A percentile compares a stretch with the other conserved stretches of the same genome.
phyloP scores from a whole-genome alignment of 2,113 vertebrate genomes.

The Strigops habroptila region DNA sequence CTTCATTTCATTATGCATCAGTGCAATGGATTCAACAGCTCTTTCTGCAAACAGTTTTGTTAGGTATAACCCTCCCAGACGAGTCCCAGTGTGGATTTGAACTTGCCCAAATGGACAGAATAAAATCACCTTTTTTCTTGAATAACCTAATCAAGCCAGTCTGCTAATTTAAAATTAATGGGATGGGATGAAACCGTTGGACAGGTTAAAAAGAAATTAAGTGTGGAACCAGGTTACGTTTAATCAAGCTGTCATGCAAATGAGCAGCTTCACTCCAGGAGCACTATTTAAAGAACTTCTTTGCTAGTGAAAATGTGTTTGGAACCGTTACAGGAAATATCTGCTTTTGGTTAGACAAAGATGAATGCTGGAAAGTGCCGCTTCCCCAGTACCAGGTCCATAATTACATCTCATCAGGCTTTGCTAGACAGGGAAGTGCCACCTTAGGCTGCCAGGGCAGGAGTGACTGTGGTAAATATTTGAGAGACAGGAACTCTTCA shows the following conservation, averaged over 20 bases:
- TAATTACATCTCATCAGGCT: accelerated
- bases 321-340: background rate
- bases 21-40: background rate
- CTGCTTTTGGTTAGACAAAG: background rate
- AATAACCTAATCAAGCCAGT: background rate
- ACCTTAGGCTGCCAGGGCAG: background rate
- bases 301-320: background rate
- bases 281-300: conserved; percentile 16
- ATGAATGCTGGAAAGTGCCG: no score
- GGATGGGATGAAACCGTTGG: background rate
- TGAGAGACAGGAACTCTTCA: background rate
- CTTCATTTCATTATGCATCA: background rate
- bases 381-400: background rate
- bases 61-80: background rate
- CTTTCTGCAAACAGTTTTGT: background rate
- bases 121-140: background rate
- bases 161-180: conserved; percentile 5
- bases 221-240: conserved; percentile 7
- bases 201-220: conserved; percentile 45
- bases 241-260: conserved; percentile 46
- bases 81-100: background rate
- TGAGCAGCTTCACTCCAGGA: background rate
- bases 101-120: background rate
- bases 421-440: background rate
- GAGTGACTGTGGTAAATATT: background rate